Evolutionary conservation across 2,888 invertebrate genomes (phyloP), one percentile per base, ranked within the genome.

Genomic region (Tetanocera ferruginea): DNA sequence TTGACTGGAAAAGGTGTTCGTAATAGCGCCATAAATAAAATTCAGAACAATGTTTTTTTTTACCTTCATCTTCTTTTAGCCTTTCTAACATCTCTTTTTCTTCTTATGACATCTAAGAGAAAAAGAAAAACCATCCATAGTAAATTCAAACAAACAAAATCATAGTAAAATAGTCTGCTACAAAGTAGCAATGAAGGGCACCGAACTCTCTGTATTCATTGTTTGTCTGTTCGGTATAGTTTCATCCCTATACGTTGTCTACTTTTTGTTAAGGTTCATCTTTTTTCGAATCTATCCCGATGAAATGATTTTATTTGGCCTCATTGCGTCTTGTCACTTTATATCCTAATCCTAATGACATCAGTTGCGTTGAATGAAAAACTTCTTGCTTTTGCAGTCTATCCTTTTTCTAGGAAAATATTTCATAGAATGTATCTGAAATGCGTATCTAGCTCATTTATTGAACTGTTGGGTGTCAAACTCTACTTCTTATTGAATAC

Each of bases 21-120:
- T 49, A 69, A 69, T 69, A 51, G 69, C 51, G 25, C 69, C 69
- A 69, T 69, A 69, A 69, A 69, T 69, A 69, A 69, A 49, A 69
- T 49, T 28, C 69, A 23, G 49, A 49, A 69, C 51, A 51, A 69
- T 69, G 51, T 51, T 51, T 51, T 69, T 51, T 51, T 51, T 69
- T 69, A 19, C 43, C 23, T 64, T 64, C n/a, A 19, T 62, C 62
- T 66, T 66, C 34, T 19, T 34, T 34, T 19, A 6, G 11, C 6
- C 17, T 31, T n/a, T 66, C n/a, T n/a, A 8, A 31, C n/a, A n/a
- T 66, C 64, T 14, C 64, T 34, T 66, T 34, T 66, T 66, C 31
- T 51, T 51, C 51, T 25, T 51, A 51, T 69, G 69, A 51, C 69
- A 69, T 69, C 69, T 28, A 69, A 49, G 64, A 66, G n/a, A 34